These are phyloP conservation scores for Uria aalge DNA, from an alignment of 2,113 vertebrate genomes.

Conservation along the genomic window DNA sequence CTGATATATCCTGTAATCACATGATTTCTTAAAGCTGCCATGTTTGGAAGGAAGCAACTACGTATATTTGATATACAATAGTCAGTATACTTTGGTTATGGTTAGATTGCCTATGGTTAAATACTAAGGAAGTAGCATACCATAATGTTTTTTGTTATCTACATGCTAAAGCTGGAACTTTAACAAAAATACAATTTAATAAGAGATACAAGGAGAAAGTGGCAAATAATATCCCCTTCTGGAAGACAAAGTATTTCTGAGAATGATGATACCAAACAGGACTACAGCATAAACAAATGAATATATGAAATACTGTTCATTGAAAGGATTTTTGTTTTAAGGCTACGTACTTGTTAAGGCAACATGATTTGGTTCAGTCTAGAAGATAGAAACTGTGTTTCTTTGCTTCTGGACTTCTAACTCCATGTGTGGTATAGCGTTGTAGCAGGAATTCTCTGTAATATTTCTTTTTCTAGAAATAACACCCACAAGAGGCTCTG, in stretches of 20 bases:
- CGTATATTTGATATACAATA: not conserved
- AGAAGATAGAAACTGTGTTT: not conserved
- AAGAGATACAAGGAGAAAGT: not conserved
- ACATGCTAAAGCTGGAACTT: not conserved
- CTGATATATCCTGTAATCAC: not conserved
- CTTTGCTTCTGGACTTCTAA: not conserved
- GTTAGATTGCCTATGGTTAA: not conserved
- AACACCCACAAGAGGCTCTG: not conserved
- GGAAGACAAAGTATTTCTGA: not conserved
- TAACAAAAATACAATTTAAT: not conserved
- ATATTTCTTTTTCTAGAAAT: not conserved
- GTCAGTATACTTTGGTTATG: not conserved
- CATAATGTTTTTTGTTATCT: not conserved
- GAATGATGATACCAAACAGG: not conserved
- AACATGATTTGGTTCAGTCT: not conserved
- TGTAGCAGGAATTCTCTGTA: not conserved
- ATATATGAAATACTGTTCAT: not conserved
- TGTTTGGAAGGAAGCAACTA: not conserved
- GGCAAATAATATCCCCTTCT: not conserved
- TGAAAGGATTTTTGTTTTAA: not conserved
- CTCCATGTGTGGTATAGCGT: not conserved
- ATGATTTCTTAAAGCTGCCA: not conserved
- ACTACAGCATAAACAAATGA: not conserved
- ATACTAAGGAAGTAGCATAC: not conserved
- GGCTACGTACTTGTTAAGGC: not conserved